Evolutionary conservation across 1,140 invertebrate genomes (phyloP).

Genomic region (Listronotus bonariensis): DNA sequence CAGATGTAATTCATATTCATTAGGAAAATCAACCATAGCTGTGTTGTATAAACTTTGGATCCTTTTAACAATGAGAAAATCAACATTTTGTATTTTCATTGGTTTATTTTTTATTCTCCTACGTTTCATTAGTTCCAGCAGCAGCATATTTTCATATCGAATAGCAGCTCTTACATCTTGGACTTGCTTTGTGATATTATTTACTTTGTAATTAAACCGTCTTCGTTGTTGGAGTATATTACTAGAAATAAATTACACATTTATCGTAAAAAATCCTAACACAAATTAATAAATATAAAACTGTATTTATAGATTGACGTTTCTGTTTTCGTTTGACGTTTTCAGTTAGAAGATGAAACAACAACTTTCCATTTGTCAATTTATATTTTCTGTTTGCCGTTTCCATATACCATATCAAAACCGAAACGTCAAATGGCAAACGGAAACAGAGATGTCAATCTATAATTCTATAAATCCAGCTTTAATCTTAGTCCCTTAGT

Average conservation of each 20-base stretch:
- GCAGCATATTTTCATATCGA: conserved; percentile 38
- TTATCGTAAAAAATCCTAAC: no score
- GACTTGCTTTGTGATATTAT: conserved; percentile 39
- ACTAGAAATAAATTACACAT: conserved; percentile 13
- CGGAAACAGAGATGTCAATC: no score
- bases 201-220: conserved; percentile 43
- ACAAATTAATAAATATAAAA: no score
- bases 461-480: no score
- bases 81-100: conserved; percentile 39
- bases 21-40: conserved; percentile 39
- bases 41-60: conserved; percentile 44
- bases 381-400: no score
- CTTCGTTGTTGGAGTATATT: conserved; percentile 38
- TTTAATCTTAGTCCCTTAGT: no score
- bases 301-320: no score
- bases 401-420: no score
- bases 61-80: conserved; percentile 42
- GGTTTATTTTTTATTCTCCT: conserved; percentile 34
- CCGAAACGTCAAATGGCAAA: no score
- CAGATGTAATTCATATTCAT: conserved; percentile 39
- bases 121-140: conserved; percentile 38
- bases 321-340: no score
- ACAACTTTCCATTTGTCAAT: no score
- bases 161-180: conserved; percentile 43
- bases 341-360: no score